phyloP scores from a whole-genome alignment of 2,113 vertebrate species.

The Phainopepla nitens region DNA sequence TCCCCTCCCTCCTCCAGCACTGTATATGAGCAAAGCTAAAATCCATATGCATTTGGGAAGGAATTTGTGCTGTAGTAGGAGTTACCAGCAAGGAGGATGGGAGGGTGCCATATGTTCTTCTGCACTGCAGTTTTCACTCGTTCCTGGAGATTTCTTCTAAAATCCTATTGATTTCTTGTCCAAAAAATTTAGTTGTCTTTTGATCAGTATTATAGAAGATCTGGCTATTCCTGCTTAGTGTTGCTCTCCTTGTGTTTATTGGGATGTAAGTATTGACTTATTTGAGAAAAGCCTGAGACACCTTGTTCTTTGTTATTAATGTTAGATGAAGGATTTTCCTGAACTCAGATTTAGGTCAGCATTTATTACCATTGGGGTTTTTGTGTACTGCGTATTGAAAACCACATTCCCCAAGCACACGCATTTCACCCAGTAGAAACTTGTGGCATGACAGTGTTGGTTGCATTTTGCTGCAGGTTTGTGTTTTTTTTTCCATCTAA shows the following conservation, averaged over 20 bases:
- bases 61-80: conserved; percentile 4
- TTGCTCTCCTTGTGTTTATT: background rate
- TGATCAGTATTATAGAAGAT: background rate
- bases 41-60: background rate
- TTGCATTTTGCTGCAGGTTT: background rate
- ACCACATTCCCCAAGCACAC: background rate
- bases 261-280: background rate
- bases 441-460: background rate
- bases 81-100: background rate
- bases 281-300: background rate
- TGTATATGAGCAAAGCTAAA: conserved; percentile 28
- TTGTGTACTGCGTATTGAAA: background rate
- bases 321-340: background rate
- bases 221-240: background rate
- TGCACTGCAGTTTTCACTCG: conserved; percentile 17
- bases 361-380: background rate
- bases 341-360: background rate
- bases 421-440: background rate
- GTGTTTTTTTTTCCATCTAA: background rate
- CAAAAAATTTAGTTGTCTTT: background rate
- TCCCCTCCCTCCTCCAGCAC: background rate
- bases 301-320: background rate
- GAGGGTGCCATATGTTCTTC: conserved; percentile 26
- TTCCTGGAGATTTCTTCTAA: conserved; percentile 2
- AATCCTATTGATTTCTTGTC: background rate